Evolutionary conservation across 2,113 vertebrate genomes (phyloP).

Genomic region (Carollia perspicillata): DNA sequence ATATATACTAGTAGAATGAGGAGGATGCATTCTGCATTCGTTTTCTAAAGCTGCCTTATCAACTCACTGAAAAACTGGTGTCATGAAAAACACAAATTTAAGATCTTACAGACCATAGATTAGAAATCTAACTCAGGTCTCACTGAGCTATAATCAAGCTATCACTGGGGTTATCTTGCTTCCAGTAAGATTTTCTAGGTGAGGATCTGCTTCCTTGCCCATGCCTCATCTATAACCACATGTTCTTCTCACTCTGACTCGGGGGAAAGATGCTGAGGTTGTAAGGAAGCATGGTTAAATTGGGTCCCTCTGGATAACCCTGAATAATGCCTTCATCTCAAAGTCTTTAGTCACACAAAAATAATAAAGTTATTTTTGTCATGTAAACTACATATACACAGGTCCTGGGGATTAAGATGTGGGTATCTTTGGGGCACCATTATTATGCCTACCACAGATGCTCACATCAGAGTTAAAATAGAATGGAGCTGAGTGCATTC

Average conservation of each 20-base stretch:
- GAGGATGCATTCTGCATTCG: neutral
- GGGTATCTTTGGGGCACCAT: neutral
- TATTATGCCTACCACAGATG: neutral
- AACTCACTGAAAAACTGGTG: neutral
- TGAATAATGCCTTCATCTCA: neutral
- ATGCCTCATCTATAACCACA: neutral
- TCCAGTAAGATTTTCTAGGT: neutral
- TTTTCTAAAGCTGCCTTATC: neutral
- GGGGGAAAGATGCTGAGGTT: neutral
- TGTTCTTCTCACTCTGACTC: neutral
- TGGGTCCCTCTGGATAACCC: neutral
- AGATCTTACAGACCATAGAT: neutral
- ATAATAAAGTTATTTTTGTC: neutral
- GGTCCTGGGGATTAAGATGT: neutral
- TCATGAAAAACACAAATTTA: neutral
- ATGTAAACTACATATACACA: neutral
- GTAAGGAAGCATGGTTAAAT: neutral
- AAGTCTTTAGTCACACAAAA: neutral
- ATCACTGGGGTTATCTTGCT: neutral
- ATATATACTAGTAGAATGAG: neutral
- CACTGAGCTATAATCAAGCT: neutral
- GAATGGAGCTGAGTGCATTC: neutral
- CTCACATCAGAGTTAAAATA: neutral
- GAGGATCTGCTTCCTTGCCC: neutral
- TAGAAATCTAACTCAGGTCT: neutral